These are phyloP conservation scores for Phytoseiulus persimilis DNA, from an alignment of 2,888 invertebrate species.

Conservation along the genomic window DNA sequence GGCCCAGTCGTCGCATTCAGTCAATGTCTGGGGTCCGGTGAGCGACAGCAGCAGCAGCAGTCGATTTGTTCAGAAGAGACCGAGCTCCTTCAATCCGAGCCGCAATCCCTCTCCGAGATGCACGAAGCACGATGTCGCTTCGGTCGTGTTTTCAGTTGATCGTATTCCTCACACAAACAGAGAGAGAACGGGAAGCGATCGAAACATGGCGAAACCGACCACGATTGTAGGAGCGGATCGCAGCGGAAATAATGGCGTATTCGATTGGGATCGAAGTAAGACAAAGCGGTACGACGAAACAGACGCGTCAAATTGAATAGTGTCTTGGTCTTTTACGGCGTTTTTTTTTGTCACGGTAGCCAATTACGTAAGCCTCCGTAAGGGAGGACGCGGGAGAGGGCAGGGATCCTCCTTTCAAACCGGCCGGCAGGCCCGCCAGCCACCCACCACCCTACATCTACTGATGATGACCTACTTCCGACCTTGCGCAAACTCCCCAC, in stretches of 20 bases:
- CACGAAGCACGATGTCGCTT: neutral
- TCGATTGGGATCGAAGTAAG: neutral
- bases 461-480: conserved; percentile 38
- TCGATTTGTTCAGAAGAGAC: neutral
- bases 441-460: conserved; percentile 13
- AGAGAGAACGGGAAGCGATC: neutral
- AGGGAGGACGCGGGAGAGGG: neutral
- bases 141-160: neutral
- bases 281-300: neutral
- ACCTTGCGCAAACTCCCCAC: conserved; percentile 33
- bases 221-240: neutral
- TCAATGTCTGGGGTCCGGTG: neutral
- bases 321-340: neutral
- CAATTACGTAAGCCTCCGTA: neutral
- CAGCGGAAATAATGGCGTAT: neutral
- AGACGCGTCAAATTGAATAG: neutral
- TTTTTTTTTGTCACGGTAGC: neutral
- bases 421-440: neutral
- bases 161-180: neutral
- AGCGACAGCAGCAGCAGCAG: neutral
- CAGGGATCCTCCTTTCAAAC: neutral
- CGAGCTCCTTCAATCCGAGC: neutral
- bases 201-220: neutral
- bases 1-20: neutral
- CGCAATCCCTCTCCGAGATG: neutral